Evolutionary conservation across 2,113 vertebrate genomes (phyloP).

Genomic region (Saguinus midas): DNA sequence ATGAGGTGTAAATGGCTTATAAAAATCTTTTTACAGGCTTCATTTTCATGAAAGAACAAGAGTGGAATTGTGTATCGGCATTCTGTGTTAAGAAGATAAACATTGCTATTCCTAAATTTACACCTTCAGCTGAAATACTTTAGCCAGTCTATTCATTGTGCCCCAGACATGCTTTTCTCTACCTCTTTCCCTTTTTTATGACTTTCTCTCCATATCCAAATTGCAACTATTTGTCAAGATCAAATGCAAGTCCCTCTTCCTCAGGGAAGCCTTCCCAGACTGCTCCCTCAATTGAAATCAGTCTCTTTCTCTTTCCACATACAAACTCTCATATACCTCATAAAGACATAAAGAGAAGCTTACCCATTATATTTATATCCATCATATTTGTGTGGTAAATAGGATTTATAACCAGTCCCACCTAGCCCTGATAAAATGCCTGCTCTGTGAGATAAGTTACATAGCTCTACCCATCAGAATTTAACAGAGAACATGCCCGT

Average conservation of each 20-base stretch:
- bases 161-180: not conserved
- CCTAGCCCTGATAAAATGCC: not conserved
- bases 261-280: not conserved
- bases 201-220: not conserved
- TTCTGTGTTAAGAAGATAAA: slow-evolving; percentile 5
- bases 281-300: not conserved
- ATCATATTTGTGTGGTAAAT: not conserved
- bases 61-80: not conserved
- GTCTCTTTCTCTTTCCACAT: not conserved
- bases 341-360: not conserved
- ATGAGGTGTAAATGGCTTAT: slow-evolving; percentile 26
- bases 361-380: not conserved
- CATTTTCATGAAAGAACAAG: slow-evolving; percentile 36
- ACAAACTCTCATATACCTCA: not conserved
- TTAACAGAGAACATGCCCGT: fast-evolving
- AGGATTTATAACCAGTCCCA: not conserved
- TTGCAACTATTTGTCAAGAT: not conserved
- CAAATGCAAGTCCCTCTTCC: not conserved
- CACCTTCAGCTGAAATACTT: not conserved
- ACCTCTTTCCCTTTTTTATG: not conserved
- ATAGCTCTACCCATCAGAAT: not conserved
- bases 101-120: slow-evolving; percentile 17
- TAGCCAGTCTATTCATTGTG: not conserved
- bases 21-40: slow-evolving; percentile 37
- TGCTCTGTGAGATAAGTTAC: fast-evolving